These are phyloP conservation scores for Equus quagga DNA, from an alignment of 2,113 vertebrate genomes.

Conservation along the genomic window DNA sequence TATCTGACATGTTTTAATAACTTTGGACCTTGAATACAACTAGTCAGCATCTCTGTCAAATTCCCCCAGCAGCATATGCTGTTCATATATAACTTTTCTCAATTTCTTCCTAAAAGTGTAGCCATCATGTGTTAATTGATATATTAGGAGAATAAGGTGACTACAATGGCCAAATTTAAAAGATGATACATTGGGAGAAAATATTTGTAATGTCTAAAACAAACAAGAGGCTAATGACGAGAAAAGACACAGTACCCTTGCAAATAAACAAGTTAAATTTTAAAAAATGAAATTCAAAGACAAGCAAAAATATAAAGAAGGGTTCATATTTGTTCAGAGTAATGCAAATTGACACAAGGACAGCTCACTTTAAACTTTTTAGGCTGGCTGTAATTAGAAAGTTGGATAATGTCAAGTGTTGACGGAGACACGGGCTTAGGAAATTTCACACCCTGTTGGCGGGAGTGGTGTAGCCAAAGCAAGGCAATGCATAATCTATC, in stretches of 20 bases:
- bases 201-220: not conserved
- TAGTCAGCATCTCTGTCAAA: not conserved
- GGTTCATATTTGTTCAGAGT: not conserved
- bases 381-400: not conserved
- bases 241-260: not conserved
- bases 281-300: not conserved
- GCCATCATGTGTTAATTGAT: not conserved
- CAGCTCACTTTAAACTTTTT: not conserved
- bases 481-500: not conserved
- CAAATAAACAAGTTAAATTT: not conserved
- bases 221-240: not conserved
- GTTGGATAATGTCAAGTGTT: not conserved
- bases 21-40: not conserved
- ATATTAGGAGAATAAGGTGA: not conserved
- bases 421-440: not conserved
- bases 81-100: not conserved
- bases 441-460: not conserved
- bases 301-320: not conserved
- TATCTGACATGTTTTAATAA: not conserved
- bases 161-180: not conserved
- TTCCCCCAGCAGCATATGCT: not conserved
- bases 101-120: not conserved
- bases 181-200: not conserved
- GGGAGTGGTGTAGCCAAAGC: not conserved
- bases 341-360: not conserved